phyloP scores from a whole-genome alignment of 2,113 vertebrate genomes.

The Henicopernis longicauda region DNA sequence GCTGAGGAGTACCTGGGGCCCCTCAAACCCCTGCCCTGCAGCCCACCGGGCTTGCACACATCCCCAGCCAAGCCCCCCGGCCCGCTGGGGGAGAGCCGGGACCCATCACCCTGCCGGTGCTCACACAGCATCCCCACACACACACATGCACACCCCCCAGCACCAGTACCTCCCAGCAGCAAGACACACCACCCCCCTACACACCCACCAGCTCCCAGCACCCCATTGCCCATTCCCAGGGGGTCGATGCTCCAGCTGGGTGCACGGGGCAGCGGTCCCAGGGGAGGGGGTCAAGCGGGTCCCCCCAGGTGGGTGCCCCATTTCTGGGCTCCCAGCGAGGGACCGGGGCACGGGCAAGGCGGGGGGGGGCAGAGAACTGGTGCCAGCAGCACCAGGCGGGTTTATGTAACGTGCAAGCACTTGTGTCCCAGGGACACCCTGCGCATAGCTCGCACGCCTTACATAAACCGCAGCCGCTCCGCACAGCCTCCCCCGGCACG shows the following conservation, averaged over 20 bases:
- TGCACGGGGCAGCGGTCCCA: accelerated
- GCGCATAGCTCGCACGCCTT: background rate
- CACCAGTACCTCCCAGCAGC: too few species aligned
- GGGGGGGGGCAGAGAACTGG: accelerated
- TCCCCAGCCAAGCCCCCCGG: too few species aligned
- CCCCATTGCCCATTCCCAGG: accelerated
- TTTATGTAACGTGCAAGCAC: background rate
- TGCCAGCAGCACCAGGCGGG: background rate
- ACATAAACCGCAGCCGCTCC: background rate
- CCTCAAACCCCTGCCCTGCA: accelerated
- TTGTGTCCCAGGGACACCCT: background rate
- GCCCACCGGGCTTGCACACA: background rate
- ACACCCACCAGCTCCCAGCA: background rate
- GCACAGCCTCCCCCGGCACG: background rate
- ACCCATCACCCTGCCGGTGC: background rate
- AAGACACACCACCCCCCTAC: background rate
- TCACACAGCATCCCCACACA: background rate
- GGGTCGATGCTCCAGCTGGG: background rate
- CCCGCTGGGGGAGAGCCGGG: accelerated
- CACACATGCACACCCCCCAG: background rate
- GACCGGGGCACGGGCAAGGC: too few species aligned
- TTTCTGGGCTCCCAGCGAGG: background rate
- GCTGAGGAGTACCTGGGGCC: accelerated
- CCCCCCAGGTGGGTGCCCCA: background rate
- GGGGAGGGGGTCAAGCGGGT: too few species aligned